Percentiles rank a stretch among this genome's conserved stretches.
Conservation (phyloP, 2,888 invertebrate genomes). For the Amblyjoppa proteus region DNA sequence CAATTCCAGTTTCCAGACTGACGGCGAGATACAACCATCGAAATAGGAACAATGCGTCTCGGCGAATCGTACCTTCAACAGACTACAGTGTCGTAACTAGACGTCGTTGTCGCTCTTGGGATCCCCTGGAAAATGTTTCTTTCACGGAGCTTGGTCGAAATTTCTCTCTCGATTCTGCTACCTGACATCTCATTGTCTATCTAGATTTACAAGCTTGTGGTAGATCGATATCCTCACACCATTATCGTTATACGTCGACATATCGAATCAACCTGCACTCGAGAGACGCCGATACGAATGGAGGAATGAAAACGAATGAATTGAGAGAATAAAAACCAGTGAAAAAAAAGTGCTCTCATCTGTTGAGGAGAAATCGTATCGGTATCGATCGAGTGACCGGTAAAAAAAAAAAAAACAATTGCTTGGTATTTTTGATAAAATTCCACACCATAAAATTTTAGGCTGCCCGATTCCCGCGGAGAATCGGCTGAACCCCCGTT, state of each 20-base stretch:
- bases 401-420: too few relatives aligned
- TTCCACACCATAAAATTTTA: too few relatives aligned
- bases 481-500: background rate
- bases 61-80: slow-evolving; percentile 48
- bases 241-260: slow-evolving; percentile 14
- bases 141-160: slow-evolving; percentile 34
- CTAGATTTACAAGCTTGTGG: slow-evolving; percentile 14
- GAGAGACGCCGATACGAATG: background rate
- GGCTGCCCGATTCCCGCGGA: too few relatives aligned
- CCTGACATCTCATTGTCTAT: slow-evolving; percentile 34
- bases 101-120: slow-evolving; percentile 55
- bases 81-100: slow-evolving; percentile 63
- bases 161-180: slow-evolving; percentile 33
- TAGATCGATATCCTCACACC: slow-evolving; percentile 28
- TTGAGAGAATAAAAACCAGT: too few relatives aligned
- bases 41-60: slow-evolving; percentile 40
- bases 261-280: slow-evolving; percentile 5
- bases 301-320: too few relatives aligned
- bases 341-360: too few relatives aligned
- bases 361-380: too few relatives aligned
- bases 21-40: slow-evolving; percentile 25
- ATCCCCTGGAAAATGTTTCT: slow-evolving; percentile 54
- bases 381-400: background rate
- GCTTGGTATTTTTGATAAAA: too few relatives aligned
- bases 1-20: slow-evolving; percentile 52